These are phyloP conservation scores for Scomber japonicus DNA, from an alignment of 2,113 vertebrate genomes.

Conservation along the genomic window DNA sequence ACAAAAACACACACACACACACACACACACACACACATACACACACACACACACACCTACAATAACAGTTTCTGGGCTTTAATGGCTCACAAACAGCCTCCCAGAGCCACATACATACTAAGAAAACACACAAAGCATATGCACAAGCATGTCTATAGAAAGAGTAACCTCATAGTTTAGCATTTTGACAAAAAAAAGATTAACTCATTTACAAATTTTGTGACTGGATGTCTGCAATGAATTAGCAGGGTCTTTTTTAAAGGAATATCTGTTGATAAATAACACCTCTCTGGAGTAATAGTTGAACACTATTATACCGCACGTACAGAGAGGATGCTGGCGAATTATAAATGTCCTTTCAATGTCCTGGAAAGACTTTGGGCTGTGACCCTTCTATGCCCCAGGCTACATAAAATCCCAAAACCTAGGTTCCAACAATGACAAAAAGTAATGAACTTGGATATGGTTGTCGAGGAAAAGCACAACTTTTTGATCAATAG, in stretches of 20 bases:
- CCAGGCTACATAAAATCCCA: background rate
- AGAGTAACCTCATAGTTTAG: background rate
- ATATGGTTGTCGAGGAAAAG: background rate
- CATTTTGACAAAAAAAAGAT: background rate
- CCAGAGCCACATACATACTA: background rate
- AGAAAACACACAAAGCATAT: background rate
- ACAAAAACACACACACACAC: conserved; percentile 11
- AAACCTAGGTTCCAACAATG: background rate
- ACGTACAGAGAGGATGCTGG: background rate
- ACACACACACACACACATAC: background rate
- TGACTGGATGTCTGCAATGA: too few species aligned
- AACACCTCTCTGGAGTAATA: too few species aligned
- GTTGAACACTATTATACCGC: background rate
- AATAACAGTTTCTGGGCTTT: conserved; percentile 43
- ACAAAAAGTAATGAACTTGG: too few species aligned
- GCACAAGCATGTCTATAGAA: background rate
- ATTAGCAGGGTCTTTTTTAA: background rate
- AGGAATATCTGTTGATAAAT: background rate
- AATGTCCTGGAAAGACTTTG: background rate
- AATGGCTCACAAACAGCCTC: conserved; percentile 14
- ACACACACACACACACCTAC: conserved; percentile 1
- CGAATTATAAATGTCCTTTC: background rate
- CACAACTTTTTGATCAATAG: background rate
- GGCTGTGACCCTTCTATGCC: background rate
- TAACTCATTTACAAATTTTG: background rate